Base-by-base conservation (phyloP, 2,888 invertebrate species). In the Rugalucina vietnamica region DNA sequence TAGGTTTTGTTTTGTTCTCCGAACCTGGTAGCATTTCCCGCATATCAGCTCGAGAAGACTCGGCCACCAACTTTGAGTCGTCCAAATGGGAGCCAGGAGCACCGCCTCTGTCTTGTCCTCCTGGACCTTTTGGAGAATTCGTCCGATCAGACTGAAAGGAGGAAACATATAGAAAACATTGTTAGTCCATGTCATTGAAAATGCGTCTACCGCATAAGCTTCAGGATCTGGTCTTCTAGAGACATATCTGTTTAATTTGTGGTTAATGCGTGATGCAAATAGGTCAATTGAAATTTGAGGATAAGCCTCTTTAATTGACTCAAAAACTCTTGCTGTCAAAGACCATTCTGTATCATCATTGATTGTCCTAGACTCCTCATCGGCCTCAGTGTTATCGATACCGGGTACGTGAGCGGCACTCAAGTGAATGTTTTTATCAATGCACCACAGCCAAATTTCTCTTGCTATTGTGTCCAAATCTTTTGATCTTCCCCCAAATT, bases 401-500 rank as follows among this genome's bases (percentile, higher is more conserved):
- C 85, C 81, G 10, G 81, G 74, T 27, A 82, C 36, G 70, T 85
- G 85, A 12, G 77, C 75, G 36, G 78, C 81, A 39, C 74, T 71
- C 5, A 85, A 21, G 34, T 76, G 74, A 36, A 80, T 80, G 5
- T 80, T 18, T 43, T 73, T 49, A 29, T 71, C 80, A n/a, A 84
- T 76, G 39, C 78, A 77, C 86, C 74, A 86, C 14, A 49, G 18
- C 86, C 86, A 86, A 4, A 83, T 78, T 54, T 75, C 72, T n/a
- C 74, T 70, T 12, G 83, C 79, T 37, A 84, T 49, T 32, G 32
- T 49, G 75, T 86, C 76, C n/a, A 84, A 70, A 2, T 37, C 57
- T 32, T 29, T 12, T 24, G 27, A 37, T 49, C 49, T 72, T 8
- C 79, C 79, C 14, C 79, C 79, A 49, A 73, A 73, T n/a, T 73